Evolutionary conservation across 2,888 invertebrate species (phyloP).

Genomic region (Sialis lutaria): DNA sequence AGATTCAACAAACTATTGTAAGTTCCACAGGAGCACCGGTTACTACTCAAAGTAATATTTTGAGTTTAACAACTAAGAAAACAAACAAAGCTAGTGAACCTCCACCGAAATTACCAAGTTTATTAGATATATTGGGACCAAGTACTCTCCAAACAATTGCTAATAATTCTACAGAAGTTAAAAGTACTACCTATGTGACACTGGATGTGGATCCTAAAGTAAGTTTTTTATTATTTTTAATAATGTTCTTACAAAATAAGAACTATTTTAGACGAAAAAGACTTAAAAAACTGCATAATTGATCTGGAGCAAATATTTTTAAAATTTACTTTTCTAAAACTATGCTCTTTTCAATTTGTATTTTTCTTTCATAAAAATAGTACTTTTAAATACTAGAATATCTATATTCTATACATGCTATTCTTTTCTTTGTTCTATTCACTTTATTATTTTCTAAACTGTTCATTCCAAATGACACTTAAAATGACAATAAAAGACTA

Average conservation of each 20-base stretch:
- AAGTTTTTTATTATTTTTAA: constrained; percentile 15
- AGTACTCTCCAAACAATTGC: constrained; percentile 41
- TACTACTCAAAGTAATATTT: constrained; percentile 1
- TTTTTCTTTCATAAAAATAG: too few relatives aligned
- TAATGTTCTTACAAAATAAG: too few relatives aligned
- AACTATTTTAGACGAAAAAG: too few relatives aligned
- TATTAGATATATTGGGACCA: constrained; percentile 42
- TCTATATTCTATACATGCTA: too few relatives aligned
- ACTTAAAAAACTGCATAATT: too few relatives aligned
- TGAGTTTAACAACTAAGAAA: constrained; percentile 11
- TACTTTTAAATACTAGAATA: too few relatives aligned
- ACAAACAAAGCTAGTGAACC: constrained; percentile 11
- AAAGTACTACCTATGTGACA: constrained; percentile 26
- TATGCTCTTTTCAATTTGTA: too few relatives aligned
- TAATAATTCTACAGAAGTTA: constrained; percentile 31
- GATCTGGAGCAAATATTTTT: too few relatives aligned
- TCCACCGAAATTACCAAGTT: constrained; percentile 36
- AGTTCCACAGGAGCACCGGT: constrained; percentile 4
- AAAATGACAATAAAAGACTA: not conserved
- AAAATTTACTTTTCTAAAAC: too few relatives aligned
- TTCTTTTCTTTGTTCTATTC: too few relatives aligned
- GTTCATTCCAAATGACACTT: too few relatives aligned
- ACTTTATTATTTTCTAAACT: too few relatives aligned
- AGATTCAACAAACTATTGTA: not conserved
- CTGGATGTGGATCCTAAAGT: constrained; percentile 44